These are phyloP conservation scores for Formica exsecta DNA, from an alignment of 1,140 invertebrate genomes.

Conservation along the genomic window DNA sequence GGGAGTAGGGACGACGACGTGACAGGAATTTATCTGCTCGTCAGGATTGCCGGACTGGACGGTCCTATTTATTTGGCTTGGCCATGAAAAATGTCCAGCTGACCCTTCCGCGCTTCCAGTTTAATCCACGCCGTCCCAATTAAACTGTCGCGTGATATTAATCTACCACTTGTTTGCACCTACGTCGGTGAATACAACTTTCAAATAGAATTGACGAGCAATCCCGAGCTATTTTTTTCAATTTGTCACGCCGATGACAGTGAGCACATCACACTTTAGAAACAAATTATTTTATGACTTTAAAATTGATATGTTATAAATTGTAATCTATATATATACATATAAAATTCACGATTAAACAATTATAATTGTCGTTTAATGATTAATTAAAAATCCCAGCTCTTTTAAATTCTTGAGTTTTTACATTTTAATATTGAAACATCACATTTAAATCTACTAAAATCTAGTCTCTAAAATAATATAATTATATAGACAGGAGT, in stretches of 20 bases:
- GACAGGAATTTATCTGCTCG: constrained; percentile 63
- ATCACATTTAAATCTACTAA: not conserved
- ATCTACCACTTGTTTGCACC: constrained; percentile 63
- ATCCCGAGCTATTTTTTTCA: constrained; percentile 49
- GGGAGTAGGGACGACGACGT: constrained; percentile 46
- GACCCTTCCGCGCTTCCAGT: constrained; percentile 57
- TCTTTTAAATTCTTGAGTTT: not conserved
- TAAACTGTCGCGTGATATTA: constrained; percentile 65
- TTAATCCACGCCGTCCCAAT: constrained; percentile 59
- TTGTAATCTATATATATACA: not conserved
- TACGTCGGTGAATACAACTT: constrained; percentile 57
- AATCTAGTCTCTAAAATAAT: not conserved
- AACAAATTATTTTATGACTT: constrained; percentile 9
- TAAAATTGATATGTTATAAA: not conserved
- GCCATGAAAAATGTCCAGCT: constrained; percentile 63
- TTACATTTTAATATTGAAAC: not conserved
- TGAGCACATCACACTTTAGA: not conserved
- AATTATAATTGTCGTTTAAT: no score
- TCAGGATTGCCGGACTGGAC: constrained; percentile 36
- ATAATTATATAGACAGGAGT: not conserved
- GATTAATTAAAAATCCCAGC: not conserved
- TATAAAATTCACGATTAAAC: no score
- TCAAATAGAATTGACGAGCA: constrained; percentile 56
- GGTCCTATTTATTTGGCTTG: constrained; percentile 62
- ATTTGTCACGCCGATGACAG: constrained; percentile 48